Percentiles rank a stretch among this genome's conserved stretches.
Conservation (phyloP, 2,888 invertebrate genomes). For the Ceramica pisi region DNA sequence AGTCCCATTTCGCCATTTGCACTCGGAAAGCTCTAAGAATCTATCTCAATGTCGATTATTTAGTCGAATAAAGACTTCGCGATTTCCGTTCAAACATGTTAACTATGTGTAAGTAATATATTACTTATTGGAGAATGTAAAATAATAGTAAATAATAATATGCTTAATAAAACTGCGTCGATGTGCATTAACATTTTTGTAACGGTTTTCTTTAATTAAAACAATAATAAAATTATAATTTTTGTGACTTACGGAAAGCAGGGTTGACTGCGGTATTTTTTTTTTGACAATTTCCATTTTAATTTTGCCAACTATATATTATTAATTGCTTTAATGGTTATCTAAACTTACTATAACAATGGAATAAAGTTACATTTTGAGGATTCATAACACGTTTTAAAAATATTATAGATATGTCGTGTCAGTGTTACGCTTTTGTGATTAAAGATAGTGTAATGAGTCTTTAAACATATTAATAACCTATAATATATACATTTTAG, state of each 20-base stretch:
- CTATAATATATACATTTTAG: conserved; percentile 58
- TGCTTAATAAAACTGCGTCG: conserved; percentile 43
- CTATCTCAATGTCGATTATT: conserved; percentile 1
- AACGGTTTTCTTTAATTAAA: not conserved
- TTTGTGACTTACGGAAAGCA: conserved; percentile 71
- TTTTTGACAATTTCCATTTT: conserved; percentile 27
- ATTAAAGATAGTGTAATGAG: conserved; percentile 55
- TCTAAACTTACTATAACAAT: conserved; percentile 42
- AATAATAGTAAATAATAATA: conserved; percentile 33
- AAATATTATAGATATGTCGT: conserved; percentile 41
- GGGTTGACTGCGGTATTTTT: conserved; percentile 71
- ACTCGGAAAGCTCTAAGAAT: conserved; percentile 21
- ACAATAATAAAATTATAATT: not conserved
- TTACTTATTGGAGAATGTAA: conserved; percentile 24
- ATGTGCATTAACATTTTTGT: conserved; percentile 37
- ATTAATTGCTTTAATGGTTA: conserved; percentile 33
- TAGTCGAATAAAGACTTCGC: conserved; percentile 44
- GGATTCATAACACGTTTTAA: conserved; percentile 56
- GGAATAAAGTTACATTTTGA: conserved; percentile 35
- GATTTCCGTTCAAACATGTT: conserved; percentile 50
- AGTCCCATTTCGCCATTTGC: not conserved
- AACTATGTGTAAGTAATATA: conserved; percentile 50
- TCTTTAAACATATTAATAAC: conserved; percentile 48
- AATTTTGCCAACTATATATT: conserved; percentile 17
- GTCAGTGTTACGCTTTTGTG: conserved; percentile 63